Evolutionary conservation across 2,888 invertebrate species (phyloP).

Genomic region (Ptycholaimellus sp.): DNA sequence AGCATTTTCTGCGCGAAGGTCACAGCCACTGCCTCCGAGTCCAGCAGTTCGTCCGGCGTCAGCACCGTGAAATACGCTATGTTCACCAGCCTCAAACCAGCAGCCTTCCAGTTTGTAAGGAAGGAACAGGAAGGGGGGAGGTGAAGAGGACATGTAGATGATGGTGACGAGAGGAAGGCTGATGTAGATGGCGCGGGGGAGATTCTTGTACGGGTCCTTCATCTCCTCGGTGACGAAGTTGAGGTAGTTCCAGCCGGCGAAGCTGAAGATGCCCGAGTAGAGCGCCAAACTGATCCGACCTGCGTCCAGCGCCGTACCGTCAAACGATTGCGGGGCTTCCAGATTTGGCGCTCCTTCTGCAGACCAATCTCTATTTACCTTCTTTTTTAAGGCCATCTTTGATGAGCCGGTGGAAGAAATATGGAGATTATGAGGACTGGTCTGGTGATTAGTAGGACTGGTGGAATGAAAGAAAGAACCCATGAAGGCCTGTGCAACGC

Average conservation of each 20-base stretch:
- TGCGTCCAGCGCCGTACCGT: slow-evolving; percentile 30
- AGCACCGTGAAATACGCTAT: slow-evolving; percentile 71
- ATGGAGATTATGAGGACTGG: too few species aligned
- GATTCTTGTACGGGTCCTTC: slow-evolving; percentile 64
- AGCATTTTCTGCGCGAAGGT: slow-evolving; percentile 68
- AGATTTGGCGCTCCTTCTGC: too few species aligned
- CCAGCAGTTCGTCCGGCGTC: slow-evolving; percentile 48
- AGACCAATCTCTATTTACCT: too few species aligned
- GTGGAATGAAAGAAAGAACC: too few species aligned
- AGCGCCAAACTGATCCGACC: slow-evolving; percentile 59
- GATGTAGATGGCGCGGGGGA: slow-evolving; percentile 76
- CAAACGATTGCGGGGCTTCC: too few species aligned
- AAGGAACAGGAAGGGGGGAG: too few species aligned
- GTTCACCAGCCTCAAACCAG: too few species aligned
- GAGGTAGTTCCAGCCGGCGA: slow-evolving; percentile 68
- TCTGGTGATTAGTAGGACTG: too few species aligned
- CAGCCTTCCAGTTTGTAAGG: too few species aligned
- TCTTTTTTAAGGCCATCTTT: too few species aligned
- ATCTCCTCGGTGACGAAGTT: slow-evolving; percentile 83
- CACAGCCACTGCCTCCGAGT: slow-evolving; percentile 61
- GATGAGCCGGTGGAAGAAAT: too few species aligned
- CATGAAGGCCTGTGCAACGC: slow-evolving; percentile 49
- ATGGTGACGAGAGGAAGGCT: slow-evolving; percentile 67
- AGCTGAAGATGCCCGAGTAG: slow-evolving; percentile 75
- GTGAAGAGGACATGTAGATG: slow-evolving; percentile 67